A percentile compares a stretch with the other conserved stretches of the same genome.
phyloP scores from a whole-genome alignment of 2,888 invertebrate genomes.

The Rhimphoctona megacephalus region DNA sequence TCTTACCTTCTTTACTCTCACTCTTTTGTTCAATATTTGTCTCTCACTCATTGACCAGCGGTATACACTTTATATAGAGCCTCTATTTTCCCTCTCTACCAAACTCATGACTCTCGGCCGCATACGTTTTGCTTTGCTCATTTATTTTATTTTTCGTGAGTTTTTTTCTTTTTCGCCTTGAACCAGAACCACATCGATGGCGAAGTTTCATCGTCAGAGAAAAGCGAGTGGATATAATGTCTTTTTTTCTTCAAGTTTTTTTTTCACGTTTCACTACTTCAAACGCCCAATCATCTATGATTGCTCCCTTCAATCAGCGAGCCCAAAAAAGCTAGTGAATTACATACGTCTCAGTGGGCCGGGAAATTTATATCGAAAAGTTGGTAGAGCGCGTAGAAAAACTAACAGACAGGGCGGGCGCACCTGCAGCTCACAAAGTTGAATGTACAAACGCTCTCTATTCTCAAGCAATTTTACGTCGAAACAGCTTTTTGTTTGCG shows the following conservation, averaged over 20 bases:
- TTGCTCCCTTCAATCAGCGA: conserved; percentile 64
- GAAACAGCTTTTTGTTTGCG: not conserved
- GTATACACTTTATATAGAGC: conserved; percentile 21
- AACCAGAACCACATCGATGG: conserved; percentile 42
- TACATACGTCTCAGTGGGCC: conserved; percentile 67
- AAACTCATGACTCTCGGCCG: conserved; percentile 1
- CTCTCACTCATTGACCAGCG: conserved; percentile 45
- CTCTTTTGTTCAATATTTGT: conserved; percentile 58
- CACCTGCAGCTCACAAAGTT: conserved; percentile 42
- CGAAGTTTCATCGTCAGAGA: conserved; percentile 54
- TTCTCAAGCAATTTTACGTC: not conserved
- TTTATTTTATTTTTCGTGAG: conserved; percentile 15
- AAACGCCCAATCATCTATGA: conserved; percentile 55
- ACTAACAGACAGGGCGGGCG: conserved; percentile 13
- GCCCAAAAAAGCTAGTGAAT: conserved; percentile 68
- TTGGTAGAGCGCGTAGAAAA: conserved; percentile 50
- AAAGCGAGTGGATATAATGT: conserved; percentile 46
- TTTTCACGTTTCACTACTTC: conserved; percentile 56
- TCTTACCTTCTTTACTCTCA: conserved; percentile 29
- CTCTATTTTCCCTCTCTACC: not conserved
- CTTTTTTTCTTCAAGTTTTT: conserved; percentile 25
- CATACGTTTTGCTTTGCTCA: conserved; percentile 20
- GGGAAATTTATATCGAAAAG: conserved; percentile 69
- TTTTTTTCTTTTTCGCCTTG: conserved; percentile 8
- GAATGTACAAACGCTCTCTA: conserved; percentile 8